Evolutionary conservation across 2,888 invertebrate genomes (phyloP).

Genomic region (Cataglyphis cursor): DNA sequence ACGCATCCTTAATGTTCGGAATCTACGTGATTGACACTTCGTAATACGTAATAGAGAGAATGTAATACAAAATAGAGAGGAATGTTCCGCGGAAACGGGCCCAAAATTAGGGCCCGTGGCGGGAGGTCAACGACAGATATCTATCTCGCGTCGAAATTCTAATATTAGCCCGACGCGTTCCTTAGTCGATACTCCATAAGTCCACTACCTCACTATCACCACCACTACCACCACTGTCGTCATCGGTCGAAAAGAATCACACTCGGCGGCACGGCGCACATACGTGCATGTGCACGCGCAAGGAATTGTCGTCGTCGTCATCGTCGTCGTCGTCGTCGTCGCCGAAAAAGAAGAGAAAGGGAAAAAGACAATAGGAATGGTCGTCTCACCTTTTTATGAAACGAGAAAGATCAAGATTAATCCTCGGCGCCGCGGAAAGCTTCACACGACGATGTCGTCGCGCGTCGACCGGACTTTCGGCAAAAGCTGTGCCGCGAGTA

Average conservation of each 20-base stretch:
- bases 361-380: conserved; percentile 3
- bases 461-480: conserved; percentile 27
- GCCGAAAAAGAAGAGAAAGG: conserved; percentile 26
- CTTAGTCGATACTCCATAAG: conserved; percentile 69
- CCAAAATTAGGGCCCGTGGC: background rate
- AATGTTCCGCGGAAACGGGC: background rate
- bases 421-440: background rate
- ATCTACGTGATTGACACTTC: background rate
- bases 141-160: conserved; percentile 69
- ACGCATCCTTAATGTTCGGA: background rate
- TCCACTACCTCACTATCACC: background rate
- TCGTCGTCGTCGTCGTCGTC: background rate
- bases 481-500: conserved; percentile 47
- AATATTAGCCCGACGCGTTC: conserved; percentile 76
- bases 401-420: conserved; percentile 7
- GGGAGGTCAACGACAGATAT: conserved; percentile 48
- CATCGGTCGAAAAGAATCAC: conserved; percentile 1
- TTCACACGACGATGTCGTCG: conserved; percentile 31
- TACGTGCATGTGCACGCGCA: conserved; percentile 43
- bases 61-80: too few species aligned
- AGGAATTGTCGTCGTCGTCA: background rate
- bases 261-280: conserved; percentile 45
- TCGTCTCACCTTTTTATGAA: conserved; percentile 62
- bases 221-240: background rate
- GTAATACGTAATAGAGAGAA: too few species aligned